Conservation (phyloP, 1,140 invertebrate genomes). For the Hyphantria cunea region DNA sequence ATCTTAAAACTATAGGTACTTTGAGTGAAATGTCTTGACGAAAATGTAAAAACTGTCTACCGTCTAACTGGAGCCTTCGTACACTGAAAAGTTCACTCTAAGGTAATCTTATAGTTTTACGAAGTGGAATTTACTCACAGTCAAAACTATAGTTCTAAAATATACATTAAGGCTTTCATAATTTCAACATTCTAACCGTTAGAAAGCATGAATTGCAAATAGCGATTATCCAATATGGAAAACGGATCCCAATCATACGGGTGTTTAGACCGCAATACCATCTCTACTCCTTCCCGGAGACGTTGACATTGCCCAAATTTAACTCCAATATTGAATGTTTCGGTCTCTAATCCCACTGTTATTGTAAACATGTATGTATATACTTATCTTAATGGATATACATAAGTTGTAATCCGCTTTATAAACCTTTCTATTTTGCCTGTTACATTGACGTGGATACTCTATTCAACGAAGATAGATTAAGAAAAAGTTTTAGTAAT, state of each 20-base stretch:
- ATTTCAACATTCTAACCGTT: constrained; percentile 30
- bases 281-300: constrained; percentile 33
- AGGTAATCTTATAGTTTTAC: constrained; percentile 28
- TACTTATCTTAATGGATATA: not conserved
- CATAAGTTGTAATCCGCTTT: too few relatives aligned
- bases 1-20: constrained; percentile 15
- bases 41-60: constrained; percentile 20
- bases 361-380: constrained; percentile 8
- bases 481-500: not conserved
- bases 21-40: constrained; percentile 4
- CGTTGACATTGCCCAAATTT: constrained; percentile 54
- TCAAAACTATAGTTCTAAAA: not conserved
- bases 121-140: constrained; percentile 10
- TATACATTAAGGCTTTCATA: not conserved
- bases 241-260: constrained; percentile 47
- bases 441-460: not conserved
- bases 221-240: constrained; percentile 44
- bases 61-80: constrained; percentile 20
- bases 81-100: constrained; percentile 29
- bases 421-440: too few relatives aligned
- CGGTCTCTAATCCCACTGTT: constrained; percentile 30
- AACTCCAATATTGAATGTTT: constrained; percentile 46
- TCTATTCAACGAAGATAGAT: not conserved
- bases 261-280: constrained; percentile 46
- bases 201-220: constrained; percentile 52